phyloP scores from a whole-genome alignment of 2,113 vertebrate species.

The Meles meles region DNA sequence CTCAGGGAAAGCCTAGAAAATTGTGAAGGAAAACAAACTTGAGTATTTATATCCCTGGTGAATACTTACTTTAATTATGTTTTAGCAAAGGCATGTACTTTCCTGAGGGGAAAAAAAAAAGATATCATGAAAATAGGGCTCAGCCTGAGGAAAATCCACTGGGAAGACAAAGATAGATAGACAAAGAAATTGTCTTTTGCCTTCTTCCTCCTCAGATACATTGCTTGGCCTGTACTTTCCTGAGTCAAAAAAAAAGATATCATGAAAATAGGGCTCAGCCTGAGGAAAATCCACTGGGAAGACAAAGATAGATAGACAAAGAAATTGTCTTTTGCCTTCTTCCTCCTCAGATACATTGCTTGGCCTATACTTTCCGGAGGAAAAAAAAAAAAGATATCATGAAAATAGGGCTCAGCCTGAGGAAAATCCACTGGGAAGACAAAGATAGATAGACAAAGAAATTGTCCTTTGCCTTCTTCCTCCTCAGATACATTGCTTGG shows the following conservation, averaged over 20 bases:
- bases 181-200: neutral
- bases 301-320: neutral
- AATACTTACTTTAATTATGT: neutral
- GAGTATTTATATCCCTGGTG: neutral
- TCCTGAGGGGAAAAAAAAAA: neutral
- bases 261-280: neutral
- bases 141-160: neutral
- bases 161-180: neutral
- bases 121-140: neutral
- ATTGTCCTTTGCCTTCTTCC: neutral
- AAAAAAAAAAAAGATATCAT: neutral
- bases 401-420: neutral
- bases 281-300: neutral
- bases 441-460: neutral
- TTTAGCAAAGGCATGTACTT: neutral
- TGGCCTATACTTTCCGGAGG: neutral
- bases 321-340: neutral
- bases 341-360: neutral
- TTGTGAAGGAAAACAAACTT: slow-evolving; percentile 33
- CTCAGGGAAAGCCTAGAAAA: slow-evolving; percentile 11
- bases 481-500: neutral
- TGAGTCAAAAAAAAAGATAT: neutral
- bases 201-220: neutral
- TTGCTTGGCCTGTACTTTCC: neutral
- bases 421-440: neutral